phyloP scores from a whole-genome alignment of 2,888 invertebrate genomes.

The Plagodis dolabraria region DNA sequence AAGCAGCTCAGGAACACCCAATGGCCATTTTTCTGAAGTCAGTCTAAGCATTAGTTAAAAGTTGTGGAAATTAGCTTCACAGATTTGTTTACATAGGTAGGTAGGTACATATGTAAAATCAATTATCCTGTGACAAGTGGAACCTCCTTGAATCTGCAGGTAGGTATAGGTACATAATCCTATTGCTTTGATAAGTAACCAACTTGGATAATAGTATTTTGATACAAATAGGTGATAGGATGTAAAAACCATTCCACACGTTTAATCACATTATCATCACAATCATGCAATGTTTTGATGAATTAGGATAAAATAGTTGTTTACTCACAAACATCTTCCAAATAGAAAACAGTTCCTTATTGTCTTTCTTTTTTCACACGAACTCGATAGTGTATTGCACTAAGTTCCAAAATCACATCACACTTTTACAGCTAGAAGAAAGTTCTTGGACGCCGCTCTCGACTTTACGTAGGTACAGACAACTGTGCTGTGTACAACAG shows the following conservation, averaged over 20 bases:
- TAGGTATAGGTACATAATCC: neutral
- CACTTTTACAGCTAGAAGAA: neutral
- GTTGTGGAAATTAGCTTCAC: no score
- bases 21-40: no score
- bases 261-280: neutral
- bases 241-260: neutral
- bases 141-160: neutral
- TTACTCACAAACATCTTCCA: slow-evolving; percentile 29
- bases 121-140: neutral
- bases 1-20: no score
- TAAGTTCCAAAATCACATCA: slow-evolving; percentile 13
- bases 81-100: no score
- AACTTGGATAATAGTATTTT: no score
- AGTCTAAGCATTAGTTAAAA: no score
- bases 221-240: no score
- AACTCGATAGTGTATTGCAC: slow-evolving; percentile 13
- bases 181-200: no score
- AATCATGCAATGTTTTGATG: slow-evolving; percentile 4
- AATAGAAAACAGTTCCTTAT: neutral
- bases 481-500: no score
- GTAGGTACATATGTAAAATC: no score
- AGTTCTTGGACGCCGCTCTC: slow-evolving; percentile 21
- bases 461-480: slow-evolving; percentile 18
- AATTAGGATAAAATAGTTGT: slow-evolving; percentile 1
- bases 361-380: slow-evolving; percentile 2